A percentile compares a stretch with the other conserved stretches of the same genome.
These are phyloP conservation scores for Girardia tigrina DNA, from an alignment of 2,888 invertebrate species.

Conservation along the genomic window DNA sequence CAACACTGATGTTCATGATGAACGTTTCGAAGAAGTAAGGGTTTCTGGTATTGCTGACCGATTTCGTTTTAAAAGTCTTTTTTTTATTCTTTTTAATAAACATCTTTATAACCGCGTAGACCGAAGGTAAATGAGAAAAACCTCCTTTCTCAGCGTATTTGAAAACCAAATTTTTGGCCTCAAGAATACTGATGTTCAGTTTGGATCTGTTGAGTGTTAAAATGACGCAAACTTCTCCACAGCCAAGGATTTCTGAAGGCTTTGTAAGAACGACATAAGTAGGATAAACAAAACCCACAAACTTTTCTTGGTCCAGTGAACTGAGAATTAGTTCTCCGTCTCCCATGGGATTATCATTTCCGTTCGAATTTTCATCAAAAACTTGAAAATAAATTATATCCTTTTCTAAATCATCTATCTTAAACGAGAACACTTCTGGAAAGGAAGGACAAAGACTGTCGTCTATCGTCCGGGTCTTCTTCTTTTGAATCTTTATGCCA, in stretches of 20 bases:
- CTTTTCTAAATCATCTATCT: background rate
- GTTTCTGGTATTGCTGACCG: background rate
- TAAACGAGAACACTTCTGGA: background rate
- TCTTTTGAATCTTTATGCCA: background rate
- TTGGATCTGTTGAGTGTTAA: background rate
- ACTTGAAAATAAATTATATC: background rate
- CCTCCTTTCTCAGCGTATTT: background rate
- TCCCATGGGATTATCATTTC: background rate
- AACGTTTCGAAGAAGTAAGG: background rate
- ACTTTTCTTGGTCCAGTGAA: background rate
- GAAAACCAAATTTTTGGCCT: background rate
- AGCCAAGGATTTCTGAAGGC: background rate
- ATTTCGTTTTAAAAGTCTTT: background rate
- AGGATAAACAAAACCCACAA: background rate
- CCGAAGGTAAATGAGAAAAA: background rate
- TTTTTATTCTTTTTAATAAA: background rate
- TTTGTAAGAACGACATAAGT: background rate
- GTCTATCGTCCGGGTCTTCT: slow-evolving; percentile 4
- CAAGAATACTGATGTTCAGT: background rate
- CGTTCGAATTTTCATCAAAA: background rate
- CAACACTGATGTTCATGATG: background rate
- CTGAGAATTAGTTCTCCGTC: background rate
- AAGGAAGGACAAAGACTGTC: background rate
- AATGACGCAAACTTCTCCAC: background rate
- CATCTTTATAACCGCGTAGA: background rate